Percentiles rank a stretch among this genome's conserved stretches.
Evolutionary conservation across 2,797 vertebrate genomes (phyloP).

Genomic region (Lagodon rhomboides): DNA sequence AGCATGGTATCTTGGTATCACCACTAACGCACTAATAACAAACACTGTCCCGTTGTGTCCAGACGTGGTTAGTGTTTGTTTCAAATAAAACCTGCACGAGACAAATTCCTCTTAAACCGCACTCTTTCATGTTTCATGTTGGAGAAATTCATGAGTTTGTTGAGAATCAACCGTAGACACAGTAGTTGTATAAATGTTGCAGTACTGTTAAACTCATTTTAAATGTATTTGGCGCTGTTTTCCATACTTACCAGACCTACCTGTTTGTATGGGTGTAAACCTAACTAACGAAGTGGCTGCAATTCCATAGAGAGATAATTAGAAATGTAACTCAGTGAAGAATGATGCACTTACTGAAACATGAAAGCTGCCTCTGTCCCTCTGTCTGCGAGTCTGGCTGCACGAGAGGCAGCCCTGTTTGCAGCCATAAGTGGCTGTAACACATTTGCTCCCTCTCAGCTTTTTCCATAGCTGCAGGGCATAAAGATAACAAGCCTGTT

Average conservation of each 20-base stretch:
- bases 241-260: neutral
- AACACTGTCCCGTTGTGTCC: slow-evolving; percentile 1
- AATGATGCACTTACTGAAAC: slow-evolving; percentile 31
- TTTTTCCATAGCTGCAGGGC: slow-evolving; percentile 49
- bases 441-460: slow-evolving; percentile 24
- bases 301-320: slow-evolving; percentile 6
- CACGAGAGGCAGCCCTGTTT: slow-evolving; percentile 29
- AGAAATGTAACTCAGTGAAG: neutral
- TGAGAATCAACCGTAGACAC: neutral
- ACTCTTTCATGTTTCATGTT: slow-evolving; percentile 53
- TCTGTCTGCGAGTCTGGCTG: slow-evolving; percentile 27
- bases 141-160: neutral
- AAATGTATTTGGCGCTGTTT: neutral
- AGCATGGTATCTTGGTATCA: slow-evolving; percentile 50
- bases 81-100: slow-evolving; percentile 6
- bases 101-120: neutral
- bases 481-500: slow-evolving; percentile 45
- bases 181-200: neutral
- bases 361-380: slow-evolving; percentile 47
- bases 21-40: slow-evolving; percentile 30
- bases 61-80: slow-evolving; percentile 25
- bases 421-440: slow-evolving; percentile 39
- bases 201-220: neutral
- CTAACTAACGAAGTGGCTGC: neutral
- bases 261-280: neutral